A percentile compares a stretch with the other conserved stretches of the same genome.
Evolutionary conservation across 2,113 vertebrate genomes (phyloP).

Genomic region (Pterocles orientalis): DNA sequence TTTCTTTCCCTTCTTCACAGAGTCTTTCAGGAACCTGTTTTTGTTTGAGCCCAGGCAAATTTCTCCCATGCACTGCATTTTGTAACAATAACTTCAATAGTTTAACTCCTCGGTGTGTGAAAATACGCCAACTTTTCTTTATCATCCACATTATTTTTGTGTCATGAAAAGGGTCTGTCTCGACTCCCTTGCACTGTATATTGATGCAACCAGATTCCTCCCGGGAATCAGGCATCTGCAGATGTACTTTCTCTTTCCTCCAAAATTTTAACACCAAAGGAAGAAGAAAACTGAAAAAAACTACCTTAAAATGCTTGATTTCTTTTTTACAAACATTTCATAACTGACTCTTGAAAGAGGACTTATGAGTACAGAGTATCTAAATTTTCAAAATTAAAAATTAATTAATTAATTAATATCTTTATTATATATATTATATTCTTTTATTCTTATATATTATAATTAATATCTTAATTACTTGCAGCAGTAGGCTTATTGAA

Average conservation of each 20-base stretch:
- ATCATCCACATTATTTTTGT: background rate
- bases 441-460: no score
- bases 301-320: background rate
- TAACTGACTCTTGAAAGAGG: background rate
- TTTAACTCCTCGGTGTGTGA: background rate
- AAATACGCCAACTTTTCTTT: background rate
- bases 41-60: background rate
- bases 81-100: background rate
- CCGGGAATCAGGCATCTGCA: background rate
- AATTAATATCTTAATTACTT: background rate
- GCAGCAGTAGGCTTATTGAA: background rate
- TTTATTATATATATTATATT: background rate
- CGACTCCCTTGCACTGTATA: background rate
- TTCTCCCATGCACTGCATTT: background rate
- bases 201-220: background rate
- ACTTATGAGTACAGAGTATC: background rate
- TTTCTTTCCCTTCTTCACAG: background rate
- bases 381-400: background rate
- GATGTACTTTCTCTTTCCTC: background rate
- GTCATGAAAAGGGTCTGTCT: background rate
- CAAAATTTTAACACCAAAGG: background rate
- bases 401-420: background rate
- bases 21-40: background rate
- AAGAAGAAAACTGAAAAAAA: rapidly evolving
- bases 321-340: background rate